Conservation (phyloP, 2,113 vertebrate genomes). For the Proteles cristata region DNA sequence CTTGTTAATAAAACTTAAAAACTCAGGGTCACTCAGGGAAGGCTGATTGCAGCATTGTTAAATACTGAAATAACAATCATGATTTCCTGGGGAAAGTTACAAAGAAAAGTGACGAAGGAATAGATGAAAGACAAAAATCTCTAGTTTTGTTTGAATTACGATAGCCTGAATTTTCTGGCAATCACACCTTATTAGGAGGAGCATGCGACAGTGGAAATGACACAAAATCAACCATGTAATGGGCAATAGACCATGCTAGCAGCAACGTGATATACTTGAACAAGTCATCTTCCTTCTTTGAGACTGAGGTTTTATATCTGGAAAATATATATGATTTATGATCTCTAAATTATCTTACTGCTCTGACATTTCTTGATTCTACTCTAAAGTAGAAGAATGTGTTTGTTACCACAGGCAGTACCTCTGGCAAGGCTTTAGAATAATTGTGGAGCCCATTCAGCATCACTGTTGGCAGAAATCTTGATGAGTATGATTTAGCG, state of each 20-base stretch:
- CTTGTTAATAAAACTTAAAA: background rate
- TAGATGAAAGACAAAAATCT: background rate
- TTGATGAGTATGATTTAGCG: conserved; percentile 50
- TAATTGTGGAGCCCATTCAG: background rate
- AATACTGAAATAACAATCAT: background rate
- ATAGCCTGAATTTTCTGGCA: background rate
- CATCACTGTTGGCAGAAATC: conserved; percentile 47
- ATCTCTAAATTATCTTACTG: background rate
- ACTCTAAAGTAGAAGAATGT: background rate
- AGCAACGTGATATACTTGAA: background rate
- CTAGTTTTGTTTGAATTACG: background rate
- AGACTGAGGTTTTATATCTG: background rate
- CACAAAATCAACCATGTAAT: background rate
- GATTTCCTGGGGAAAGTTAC: background rate
- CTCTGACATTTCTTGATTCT: background rate
- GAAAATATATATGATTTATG: background rate
- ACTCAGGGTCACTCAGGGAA: background rate
- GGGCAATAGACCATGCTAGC: background rate
- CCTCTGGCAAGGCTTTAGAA: conserved; percentile 9
- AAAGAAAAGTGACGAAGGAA: background rate
- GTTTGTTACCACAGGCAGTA: background rate
- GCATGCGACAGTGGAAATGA: background rate
- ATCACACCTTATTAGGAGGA: background rate
- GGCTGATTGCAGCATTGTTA: background rate
- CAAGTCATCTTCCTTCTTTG: background rate